Evolutionary conservation across 2,888 invertebrate genomes (phyloP).

Genomic region (Euzetes globulus): DNA sequence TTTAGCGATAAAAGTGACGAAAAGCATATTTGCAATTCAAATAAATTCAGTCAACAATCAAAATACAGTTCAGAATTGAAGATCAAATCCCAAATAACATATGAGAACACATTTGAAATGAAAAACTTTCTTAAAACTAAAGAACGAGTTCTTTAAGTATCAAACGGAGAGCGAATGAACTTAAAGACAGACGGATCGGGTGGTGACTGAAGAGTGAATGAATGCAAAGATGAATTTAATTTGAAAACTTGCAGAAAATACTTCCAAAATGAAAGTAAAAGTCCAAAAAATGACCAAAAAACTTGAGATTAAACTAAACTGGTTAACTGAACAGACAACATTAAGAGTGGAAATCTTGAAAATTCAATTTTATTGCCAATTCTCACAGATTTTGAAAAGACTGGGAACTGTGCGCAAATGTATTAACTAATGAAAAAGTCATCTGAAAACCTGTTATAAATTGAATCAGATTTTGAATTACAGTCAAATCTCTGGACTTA

Average conservation of each 20-base stretch:
- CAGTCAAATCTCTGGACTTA: neutral
- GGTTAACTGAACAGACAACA: neutral
- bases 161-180: neutral
- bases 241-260: neutral
- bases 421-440: neutral
- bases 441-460: conserved; percentile 3
- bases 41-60: neutral
- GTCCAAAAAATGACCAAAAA: neutral
- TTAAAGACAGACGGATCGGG: neutral
- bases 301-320: neutral
- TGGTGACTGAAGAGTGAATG: neutral
- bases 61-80: neutral
- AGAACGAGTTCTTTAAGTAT: neutral
- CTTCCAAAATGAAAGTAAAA: neutral
- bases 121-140: neutral
- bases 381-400: neutral
- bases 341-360: neutral
- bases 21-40: neutral
- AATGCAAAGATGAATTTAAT: neutral
- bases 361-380: neutral
- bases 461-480: neutral
- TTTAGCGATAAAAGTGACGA: neutral
- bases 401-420: neutral
- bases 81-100: neutral
- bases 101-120: neutral